These are phyloP conservation scores for Microplitis deprimator DNA, from an alignment of 2,888 invertebrate species.

Conservation along the genomic window DNA sequence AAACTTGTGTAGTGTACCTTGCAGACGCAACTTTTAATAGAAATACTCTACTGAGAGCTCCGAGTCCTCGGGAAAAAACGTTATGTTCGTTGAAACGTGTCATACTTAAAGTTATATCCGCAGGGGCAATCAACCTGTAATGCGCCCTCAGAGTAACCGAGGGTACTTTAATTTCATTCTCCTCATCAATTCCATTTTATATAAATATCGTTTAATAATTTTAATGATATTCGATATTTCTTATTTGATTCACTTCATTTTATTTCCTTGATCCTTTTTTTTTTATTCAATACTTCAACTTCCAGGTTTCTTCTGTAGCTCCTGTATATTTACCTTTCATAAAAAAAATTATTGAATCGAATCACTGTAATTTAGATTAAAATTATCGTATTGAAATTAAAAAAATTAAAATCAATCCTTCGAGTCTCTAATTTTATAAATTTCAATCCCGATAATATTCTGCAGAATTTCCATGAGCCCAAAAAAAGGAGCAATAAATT, in stretches of 20 bases:
- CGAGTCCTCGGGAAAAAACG: neutral
- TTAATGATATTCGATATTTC: neutral
- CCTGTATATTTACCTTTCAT: too few species aligned
- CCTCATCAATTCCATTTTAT: neutral
- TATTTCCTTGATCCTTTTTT: neutral
- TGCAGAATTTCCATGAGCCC: too few species aligned
- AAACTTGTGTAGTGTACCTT: neutral
- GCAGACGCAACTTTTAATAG: constrained; percentile 16
- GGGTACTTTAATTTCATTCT: neutral
- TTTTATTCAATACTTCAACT: too few species aligned
- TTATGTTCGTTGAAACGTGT: constrained; percentile 11
- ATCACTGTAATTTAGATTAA: too few species aligned
- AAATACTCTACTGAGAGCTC: neutral
- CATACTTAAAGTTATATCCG: neutral
- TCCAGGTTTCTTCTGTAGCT: too few species aligned
- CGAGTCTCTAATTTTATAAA: too few species aligned
- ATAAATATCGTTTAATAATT: neutral
- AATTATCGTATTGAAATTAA: too few species aligned
- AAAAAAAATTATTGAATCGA: too few species aligned
- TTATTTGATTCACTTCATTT: neutral
- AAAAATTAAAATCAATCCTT: too few species aligned
- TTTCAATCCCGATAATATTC: too few species aligned
- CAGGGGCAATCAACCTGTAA: constrained; percentile 13
- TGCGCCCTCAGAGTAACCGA: neutral
- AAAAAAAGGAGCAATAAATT: too few species aligned